Evolutionary conservation across 2,888 invertebrate genomes (phyloP).

Genomic region (Perdita meconis): DNA sequence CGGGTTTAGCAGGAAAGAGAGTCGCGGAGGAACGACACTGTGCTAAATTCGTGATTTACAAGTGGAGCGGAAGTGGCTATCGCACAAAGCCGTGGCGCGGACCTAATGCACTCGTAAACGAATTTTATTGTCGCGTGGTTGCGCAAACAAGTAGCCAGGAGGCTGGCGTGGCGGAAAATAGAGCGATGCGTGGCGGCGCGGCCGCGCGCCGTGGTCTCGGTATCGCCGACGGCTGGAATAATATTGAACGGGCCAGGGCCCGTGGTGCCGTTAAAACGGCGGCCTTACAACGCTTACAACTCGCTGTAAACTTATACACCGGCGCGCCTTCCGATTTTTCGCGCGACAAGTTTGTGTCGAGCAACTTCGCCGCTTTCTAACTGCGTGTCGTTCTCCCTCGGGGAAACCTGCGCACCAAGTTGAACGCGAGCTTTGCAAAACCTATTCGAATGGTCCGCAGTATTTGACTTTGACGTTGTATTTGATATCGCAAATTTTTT

Average conservation of each 20-base stretch:
- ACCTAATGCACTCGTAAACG: constrained; percentile 71
- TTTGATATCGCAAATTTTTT: too few relatives aligned
- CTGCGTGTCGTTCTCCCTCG: not conserved
- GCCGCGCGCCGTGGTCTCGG: not conserved
- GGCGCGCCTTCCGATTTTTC: not conserved
- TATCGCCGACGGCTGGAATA: constrained; percentile 34
- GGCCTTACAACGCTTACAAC: not conserved
- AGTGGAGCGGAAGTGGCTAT: constrained; percentile 75
- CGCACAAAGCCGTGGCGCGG: constrained; percentile 64
- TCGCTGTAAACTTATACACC: not conserved
- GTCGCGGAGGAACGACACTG: constrained; percentile 23
- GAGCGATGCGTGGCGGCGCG: constrained; percentile 21
- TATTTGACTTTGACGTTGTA: too few relatives aligned
- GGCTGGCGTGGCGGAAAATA: constrained; percentile 54
- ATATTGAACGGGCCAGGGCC: constrained; percentile 13
- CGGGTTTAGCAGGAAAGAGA: not conserved
- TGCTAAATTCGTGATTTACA: constrained; percentile 69
- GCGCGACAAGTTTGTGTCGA: not conserved
- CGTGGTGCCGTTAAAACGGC: constrained; percentile 8
- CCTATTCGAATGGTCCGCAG: too few relatives aligned
- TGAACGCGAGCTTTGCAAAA: not conserved
- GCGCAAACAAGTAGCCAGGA: constrained; percentile 65
- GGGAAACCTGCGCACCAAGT: not conserved
- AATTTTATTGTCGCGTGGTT: constrained; percentile 74
- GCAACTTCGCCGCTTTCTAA: not conserved